Conservation (phyloP, 2,888 invertebrate genomes). For the Troides aeacus region DNA sequence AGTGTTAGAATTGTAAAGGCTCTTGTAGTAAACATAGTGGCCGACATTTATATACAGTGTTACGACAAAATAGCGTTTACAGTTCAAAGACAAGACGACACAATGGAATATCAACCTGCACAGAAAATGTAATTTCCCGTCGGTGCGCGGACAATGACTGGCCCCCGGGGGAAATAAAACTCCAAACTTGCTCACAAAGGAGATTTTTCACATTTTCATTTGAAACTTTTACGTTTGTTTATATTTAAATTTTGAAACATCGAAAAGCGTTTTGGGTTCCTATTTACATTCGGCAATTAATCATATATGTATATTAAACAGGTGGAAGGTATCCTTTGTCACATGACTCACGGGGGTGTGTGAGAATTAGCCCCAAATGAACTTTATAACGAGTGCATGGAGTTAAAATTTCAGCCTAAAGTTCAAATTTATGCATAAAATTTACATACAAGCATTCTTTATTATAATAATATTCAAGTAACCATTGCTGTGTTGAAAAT, state of each 20-base stretch:
- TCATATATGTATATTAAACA: neutral
- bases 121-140: slow-evolving; percentile 12
- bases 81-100: neutral
- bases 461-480: too few relatives aligned
- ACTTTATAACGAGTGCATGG: too few relatives aligned
- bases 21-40: neutral
- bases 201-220: neutral
- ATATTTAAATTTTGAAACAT: neutral
- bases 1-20: neutral
- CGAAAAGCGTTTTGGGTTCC: neutral
- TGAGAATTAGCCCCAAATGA: too few relatives aligned
- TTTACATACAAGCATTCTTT: too few relatives aligned
- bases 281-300: neutral
- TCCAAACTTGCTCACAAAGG: neutral
- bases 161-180: slow-evolving; percentile 9
- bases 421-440: too few relatives aligned
- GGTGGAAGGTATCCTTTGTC: neutral
- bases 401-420: too few relatives aligned
- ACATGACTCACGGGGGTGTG: too few relatives aligned
- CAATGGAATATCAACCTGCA: slow-evolving; percentile 7
- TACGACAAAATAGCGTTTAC: slow-evolving; percentile 1
- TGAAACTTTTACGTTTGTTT: neutral
- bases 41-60: neutral
- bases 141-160: slow-evolving; percentile 7
- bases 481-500: too few relatives aligned